A percentile compares a stretch with the other conserved stretches of the same genome.
Evolutionary conservation across 2,888 invertebrate species (phyloP).

Genomic region (Axea sp.): DNA sequence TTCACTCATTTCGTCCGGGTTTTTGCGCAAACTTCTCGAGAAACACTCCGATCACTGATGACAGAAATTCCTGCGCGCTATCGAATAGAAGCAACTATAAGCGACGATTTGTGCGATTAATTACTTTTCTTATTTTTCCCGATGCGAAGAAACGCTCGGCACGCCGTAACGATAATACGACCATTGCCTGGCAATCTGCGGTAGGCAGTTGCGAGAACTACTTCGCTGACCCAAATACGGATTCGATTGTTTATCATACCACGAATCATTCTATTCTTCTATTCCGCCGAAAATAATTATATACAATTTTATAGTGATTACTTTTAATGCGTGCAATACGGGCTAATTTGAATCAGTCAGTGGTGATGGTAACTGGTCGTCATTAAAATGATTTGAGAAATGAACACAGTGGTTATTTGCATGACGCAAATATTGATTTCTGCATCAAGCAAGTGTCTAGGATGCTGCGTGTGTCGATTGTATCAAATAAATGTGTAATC

Average conservation of each 20-base stretch:
- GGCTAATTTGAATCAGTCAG: too few species aligned
- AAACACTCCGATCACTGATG: constrained; percentile 71
- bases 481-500: too few species aligned
- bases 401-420: too few species aligned
- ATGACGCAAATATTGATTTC: too few species aligned
- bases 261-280: constrained; percentile 8
- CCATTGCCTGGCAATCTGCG: constrained; percentile 28
- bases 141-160: constrained; percentile 55
- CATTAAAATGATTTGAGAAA: too few species aligned
- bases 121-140: constrained; percentile 66
- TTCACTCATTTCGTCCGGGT: constrained; percentile 32
- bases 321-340: too few species aligned
- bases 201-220: constrained; percentile 30
- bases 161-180: constrained; percentile 57
- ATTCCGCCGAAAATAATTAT: too few species aligned
- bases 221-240: constrained; percentile 54
- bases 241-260: constrained; percentile 40
- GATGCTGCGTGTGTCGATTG: too few species aligned
- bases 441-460: too few species aligned
- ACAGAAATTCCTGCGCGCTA: constrained; percentile 71
- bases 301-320: too few species aligned
- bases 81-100: constrained; percentile 63
- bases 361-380: too few species aligned
- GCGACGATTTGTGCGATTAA: constrained; percentile 68
- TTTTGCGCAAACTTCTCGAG: constrained; percentile 65